Evolutionary conservation across 1,140 invertebrate species (phyloP), one percentile per base, ranked within the genome.

Genomic region (Bombus huntii): DNA sequence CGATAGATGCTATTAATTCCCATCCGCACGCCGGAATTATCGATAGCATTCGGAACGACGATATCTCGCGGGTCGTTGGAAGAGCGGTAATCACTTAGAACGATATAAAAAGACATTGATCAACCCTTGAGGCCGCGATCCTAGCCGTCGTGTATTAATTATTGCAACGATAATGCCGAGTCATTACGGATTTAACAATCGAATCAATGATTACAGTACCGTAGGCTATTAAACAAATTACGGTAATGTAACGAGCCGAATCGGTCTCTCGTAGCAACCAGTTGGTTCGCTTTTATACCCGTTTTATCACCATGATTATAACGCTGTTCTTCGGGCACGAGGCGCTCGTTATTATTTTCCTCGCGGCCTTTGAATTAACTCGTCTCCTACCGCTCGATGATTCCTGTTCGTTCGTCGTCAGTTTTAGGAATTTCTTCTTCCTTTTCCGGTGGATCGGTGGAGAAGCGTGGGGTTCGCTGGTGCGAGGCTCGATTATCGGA

Each of bases 31-130:
- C 62, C 70, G 88, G 73, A 90, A 89, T 89, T 89, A 83, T 89
- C 75, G 85, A 80, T 81, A 42, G 34, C 18, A 37, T 72, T 9
- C n/a, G 13, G 34, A 22, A 28, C 31, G 47, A 76, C 3, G 31
- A 28, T 37, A 57, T 37, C 70, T n/a, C 70, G 13, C 15, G 74
- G 78, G 66, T 68, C 53, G 39, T 5, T 25, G 15, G 22, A 53
- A 18, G 25, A 75, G 34, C 79, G 79, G 62, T 62, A 59, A 85
- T 87, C 57, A 74, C 73, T 78, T 76, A 70, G 25, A 83, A 13
- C 28, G 84, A 57, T 89, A 83, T 89, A 89, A 89, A 89, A 89
- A 83, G 88, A 89, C 79, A 73, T 80, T 39, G 53, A 68, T 74
- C 37, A 72, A n/a, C 53, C 42, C 44, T 72, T 85, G 62, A 77